Evolutionary conservation across 2,113 vertebrate genomes (phyloP).

Genomic region (Glaucidium brasilianum): DNA sequence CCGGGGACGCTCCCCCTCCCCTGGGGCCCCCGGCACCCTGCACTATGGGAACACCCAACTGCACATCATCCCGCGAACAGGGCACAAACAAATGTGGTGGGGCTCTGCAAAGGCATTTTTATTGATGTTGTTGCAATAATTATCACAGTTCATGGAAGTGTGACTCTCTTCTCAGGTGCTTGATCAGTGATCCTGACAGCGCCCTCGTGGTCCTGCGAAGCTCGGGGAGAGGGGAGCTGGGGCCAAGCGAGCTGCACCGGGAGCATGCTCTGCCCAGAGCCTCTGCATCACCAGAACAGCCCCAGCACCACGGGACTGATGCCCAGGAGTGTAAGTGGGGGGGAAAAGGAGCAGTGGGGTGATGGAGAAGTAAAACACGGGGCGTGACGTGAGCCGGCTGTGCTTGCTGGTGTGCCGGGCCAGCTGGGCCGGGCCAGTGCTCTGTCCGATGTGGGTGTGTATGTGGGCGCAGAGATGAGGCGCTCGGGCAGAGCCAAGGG

Average conservation of each 20-base stretch:
- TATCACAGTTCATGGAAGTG: not conserved
- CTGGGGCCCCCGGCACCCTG: not conserved
- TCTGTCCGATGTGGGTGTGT: accelerated
- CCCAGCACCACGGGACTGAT: not conserved
- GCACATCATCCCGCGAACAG: not conserved
- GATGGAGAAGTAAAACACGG: not conserved
- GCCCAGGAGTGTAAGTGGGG: not conserved
- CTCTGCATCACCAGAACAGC: not conserved
- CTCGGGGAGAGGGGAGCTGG: not conserved
- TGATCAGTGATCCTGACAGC: not conserved
- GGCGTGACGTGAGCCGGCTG: not conserved
- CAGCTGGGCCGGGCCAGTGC: not conserved
- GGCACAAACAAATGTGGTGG: accelerated
- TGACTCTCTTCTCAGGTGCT: not conserved
- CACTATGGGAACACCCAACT: accelerated
- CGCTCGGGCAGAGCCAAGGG: not conserved
- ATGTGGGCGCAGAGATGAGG: no score
- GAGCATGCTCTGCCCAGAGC: not conserved
- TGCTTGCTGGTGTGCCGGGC: accelerated
- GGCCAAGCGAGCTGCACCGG: not conserved
- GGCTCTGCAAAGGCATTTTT: not conserved
- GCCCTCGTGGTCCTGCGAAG: not conserved
- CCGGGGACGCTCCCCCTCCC: no score
- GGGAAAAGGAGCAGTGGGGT: not conserved
- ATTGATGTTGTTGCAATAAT: not conserved